Conservation (phyloP, 2,113 vertebrate species). For the Sardina pilchardus region DNA sequence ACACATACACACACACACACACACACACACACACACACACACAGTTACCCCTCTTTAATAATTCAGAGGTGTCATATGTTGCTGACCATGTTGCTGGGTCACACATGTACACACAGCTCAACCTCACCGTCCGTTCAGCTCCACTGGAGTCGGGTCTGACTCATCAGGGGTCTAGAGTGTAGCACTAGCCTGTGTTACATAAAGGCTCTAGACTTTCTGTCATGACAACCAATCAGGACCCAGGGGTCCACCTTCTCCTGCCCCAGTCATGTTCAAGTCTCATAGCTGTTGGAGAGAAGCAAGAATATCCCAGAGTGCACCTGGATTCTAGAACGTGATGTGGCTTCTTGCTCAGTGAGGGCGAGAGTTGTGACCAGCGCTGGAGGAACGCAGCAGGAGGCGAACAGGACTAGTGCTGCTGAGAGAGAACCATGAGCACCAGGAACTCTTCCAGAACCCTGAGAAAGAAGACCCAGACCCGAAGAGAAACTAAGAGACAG, state of each 20-base stretch:
- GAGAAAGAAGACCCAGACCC: neutral
- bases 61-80: slow-evolving; percentile 10
- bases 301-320: neutral
- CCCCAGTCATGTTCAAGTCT: too few species aligned
- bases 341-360: neutral
- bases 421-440: neutral
- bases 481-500: neutral
- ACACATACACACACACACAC: slow-evolving; percentile 1
- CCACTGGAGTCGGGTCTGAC: neutral
- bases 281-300: too few species aligned
- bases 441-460: neutral
- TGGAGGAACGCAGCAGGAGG: neutral
- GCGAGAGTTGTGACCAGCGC: neutral
- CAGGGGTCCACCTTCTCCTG: neutral
- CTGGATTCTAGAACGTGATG: neutral
- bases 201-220: neutral
- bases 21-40: neutral
- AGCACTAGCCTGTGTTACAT: neutral
- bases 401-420: neutral
- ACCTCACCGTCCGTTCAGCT: neutral
- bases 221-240: neutral
- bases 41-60: neutral
- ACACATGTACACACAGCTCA: neutral
- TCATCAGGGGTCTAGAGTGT: neutral
- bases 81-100: neutral